A percentile compares a stretch with the other conserved stretches of the same genome.
Conservation (phyloP, 2,113 vertebrate species). For the Stigmatopora argus region DNA sequence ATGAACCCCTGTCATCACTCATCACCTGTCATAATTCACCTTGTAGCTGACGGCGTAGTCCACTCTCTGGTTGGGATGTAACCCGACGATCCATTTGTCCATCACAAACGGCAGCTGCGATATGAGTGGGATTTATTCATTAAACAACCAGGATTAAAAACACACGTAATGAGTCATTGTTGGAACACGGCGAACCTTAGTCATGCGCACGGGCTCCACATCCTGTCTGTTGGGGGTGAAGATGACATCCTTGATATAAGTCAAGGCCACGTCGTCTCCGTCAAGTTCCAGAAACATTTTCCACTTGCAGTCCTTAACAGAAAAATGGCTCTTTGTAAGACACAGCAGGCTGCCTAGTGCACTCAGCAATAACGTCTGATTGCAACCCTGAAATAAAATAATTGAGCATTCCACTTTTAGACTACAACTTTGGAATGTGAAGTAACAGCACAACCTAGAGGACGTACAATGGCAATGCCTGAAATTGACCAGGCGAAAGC, state of each 20-base stretch:
- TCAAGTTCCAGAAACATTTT: conserved; percentile 99
- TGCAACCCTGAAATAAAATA: conserved; percentile 21
- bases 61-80: conserved; percentile 78
- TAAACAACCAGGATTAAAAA: neutral
- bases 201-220: conserved; percentile 86
- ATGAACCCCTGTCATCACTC: neutral
- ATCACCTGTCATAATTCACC: conserved; percentile 66
- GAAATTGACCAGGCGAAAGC: neutral
- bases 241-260: conserved; percentile 95
- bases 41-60: conserved; percentile 90
- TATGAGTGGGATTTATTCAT: conserved; percentile 24
- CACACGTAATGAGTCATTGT: neutral
- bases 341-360: conserved; percentile 10
- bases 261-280: conserved; percentile 91
- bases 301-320: conserved; percentile 94
- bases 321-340: conserved; percentile 39
- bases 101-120: conserved; percentile 95
- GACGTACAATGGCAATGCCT: conserved; percentile 42
- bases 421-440: conserved; percentile 45
- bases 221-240: conserved; percentile 86
- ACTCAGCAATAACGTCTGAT: conserved; percentile 14
- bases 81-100: conserved; percentile 94
- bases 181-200: conserved; percentile 74
- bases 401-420: conserved; percentile 26
- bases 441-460: conserved; percentile 77